Base-by-base conservation (phyloP, 2,797 vertebrate species). In the Fistularia commersonii region DNA sequence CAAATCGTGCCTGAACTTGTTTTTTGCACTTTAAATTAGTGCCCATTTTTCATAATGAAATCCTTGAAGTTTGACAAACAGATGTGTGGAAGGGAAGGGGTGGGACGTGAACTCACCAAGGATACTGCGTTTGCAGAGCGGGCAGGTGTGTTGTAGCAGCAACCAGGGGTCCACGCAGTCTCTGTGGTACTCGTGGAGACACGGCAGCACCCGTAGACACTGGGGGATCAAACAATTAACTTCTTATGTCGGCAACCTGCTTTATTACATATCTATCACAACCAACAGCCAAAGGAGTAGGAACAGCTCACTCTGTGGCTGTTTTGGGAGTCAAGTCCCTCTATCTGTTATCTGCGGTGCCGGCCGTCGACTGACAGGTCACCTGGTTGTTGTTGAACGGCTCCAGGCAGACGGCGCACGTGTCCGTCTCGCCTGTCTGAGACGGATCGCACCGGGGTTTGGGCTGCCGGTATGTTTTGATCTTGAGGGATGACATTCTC, bases 81-180 rank as follows among this genome's bases (percentile, higher is more conserved):
- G 23, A 23, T 23, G 23, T 23, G 23, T 23, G 23, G 23, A 23
- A 23, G 23, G 23, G 23, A 23, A 23, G 23, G 23, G 23, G 23
- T 4, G 23, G 23, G 23, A 23, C 23, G 23, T 23, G 14, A 36
- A 76, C 92, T 92, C 78, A 95, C 95, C 81, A 35, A 98, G 85
- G 56, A 95, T 89, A 63, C 93, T 94, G 78, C 87, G 94, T 76
- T 98, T 98, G 86, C 96, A 98, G 48, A 98, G 89, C 0, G 96
- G 96, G 61, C 96, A 98, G 51, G 95, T 97, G 82, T 96, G 95
- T 70, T 93, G 95, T 67, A 94, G 89, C 52, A 96, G 86, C 45
- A 98, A 88, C 95, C 95, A 98, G 45, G 93, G 94, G 58, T 97
- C 95, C 51, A 98, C 93, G 0, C 95, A 97, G 54, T 96, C 95